phyloP scores from a whole-genome alignment of 2,888 invertebrate genomes.

The Eutolmus rufibarbis region DNA sequence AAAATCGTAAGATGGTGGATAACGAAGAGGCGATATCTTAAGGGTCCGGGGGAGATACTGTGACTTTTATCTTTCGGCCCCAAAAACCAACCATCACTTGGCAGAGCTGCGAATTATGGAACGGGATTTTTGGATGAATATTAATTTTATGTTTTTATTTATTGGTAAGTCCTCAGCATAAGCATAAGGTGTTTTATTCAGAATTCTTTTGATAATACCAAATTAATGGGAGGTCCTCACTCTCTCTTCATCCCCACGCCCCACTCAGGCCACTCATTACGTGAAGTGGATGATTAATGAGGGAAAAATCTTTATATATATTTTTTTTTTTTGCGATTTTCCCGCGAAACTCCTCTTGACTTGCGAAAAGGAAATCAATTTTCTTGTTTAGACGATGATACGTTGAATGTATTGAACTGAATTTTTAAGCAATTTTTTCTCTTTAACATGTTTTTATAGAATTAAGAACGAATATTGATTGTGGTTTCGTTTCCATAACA shows the following conservation, averaged over 20 bases:
- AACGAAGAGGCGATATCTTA: slow-evolving; percentile 15
- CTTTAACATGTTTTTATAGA: not conserved
- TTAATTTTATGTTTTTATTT: slow-evolving; percentile 35
- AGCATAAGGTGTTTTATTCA: not conserved
- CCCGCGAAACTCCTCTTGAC: not conserved
- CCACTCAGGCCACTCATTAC: not conserved
- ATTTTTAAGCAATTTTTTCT: not conserved
- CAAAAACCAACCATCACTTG: not conserved
- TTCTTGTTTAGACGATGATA: not conserved
- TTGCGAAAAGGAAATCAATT: not conserved
- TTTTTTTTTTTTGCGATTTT: not conserved
- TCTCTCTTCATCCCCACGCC: not conserved
- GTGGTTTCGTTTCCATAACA: not conserved
- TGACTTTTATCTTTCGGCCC: not conserved
- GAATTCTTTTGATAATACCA: not conserved
- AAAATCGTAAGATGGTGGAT: slow-evolving; percentile 20
- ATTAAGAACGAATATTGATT: not conserved
- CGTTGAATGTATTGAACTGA: not conserved
- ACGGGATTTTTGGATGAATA: slow-evolving; percentile 29
- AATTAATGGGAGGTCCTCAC: not conserved
- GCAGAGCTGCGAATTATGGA: slow-evolving; percentile 13
- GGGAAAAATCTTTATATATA: not conserved
- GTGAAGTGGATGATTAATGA: not conserved
- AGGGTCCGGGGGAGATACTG: not conserved
- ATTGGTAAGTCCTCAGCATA: slow-evolving; percentile 15